Evolutionary conservation across 2,888 invertebrate species (phyloP).

Genomic region (Celastrina argiolus): DNA sequence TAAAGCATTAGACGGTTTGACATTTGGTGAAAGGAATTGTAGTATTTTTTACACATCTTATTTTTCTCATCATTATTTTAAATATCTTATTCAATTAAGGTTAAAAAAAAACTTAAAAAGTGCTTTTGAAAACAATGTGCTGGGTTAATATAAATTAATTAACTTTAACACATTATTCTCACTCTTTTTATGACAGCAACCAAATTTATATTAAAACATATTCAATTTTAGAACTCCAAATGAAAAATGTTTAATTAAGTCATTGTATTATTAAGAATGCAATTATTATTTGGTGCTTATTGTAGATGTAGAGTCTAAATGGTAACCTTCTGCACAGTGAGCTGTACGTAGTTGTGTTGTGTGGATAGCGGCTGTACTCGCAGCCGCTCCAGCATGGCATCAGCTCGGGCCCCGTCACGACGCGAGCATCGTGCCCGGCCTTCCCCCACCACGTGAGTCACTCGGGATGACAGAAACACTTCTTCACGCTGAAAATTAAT

Average conservation of each 20-base stretch:
- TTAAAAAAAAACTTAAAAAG: too few species aligned
- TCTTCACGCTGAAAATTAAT: conserved; percentile 73
- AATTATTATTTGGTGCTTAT: conserved; percentile 23
- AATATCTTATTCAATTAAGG: too few species aligned
- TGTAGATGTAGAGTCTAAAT: conserved; percentile 25
- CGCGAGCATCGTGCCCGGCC: conserved; percentile 57
- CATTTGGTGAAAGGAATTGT: not conserved
- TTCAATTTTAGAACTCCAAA: not conserved
- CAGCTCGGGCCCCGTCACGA: conserved; percentile 79
- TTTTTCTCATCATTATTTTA: too few species aligned
- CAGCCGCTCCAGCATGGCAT: conserved; percentile 89
- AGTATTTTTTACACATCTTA: too few species aligned
- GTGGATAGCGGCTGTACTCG: conserved; percentile 60
- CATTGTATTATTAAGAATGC: not conserved
- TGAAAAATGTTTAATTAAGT: not conserved
- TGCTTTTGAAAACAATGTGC: too few species aligned
- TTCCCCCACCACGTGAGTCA: conserved; percentile 67
- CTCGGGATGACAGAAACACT: conserved; percentile 78
- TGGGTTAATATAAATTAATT: too few species aligned
- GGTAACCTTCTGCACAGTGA: conserved; percentile 64
- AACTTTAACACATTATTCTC: not conserved
- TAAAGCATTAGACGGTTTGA: not conserved
- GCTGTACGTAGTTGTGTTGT: conserved; percentile 49
- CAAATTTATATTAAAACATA: too few species aligned
- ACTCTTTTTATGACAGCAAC: too few species aligned